Conservation (phyloP, 2,113 vertebrate genomes). For the Phylloscopus whistleri region DNA sequence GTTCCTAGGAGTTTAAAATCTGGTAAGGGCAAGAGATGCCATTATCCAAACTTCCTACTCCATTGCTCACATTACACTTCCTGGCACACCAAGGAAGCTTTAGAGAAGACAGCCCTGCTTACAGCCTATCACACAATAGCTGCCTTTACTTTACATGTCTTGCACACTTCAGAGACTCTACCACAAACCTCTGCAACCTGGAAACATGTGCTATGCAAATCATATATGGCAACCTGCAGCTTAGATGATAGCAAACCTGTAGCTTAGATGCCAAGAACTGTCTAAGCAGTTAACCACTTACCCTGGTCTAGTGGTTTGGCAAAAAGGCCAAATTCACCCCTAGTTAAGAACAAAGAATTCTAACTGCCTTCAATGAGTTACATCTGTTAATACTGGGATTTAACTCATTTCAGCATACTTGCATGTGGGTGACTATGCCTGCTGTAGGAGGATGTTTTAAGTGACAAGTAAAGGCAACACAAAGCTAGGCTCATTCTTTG, state of each 20-base stretch:
- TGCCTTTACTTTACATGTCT: background rate
- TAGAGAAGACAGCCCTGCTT: background rate
- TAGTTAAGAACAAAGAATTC: background rate
- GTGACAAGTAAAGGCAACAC: background rate
- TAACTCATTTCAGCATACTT: background rate
- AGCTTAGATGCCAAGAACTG: background rate
- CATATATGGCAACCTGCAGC: background rate
- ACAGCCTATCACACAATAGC: background rate
- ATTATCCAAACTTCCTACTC: background rate
- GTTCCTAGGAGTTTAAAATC: background rate
- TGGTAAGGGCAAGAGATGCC: background rate
- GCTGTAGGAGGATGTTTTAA: slow-evolving; percentile 22
- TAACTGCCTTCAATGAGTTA: background rate
- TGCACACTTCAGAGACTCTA: background rate
- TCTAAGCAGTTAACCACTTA: background rate
- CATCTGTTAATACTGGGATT: background rate
- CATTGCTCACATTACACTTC: background rate
- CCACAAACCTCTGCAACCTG: background rate
- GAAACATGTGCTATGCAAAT: background rate
- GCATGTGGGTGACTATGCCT: background rate
- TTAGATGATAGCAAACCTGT: background rate
- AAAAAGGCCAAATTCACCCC: background rate
- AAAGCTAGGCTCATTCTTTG: background rate
- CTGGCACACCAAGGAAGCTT: background rate
- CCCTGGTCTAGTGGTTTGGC: background rate